Conservation (phyloP, 2,888 invertebrate genomes). For the Diarsia rubi region DNA sequence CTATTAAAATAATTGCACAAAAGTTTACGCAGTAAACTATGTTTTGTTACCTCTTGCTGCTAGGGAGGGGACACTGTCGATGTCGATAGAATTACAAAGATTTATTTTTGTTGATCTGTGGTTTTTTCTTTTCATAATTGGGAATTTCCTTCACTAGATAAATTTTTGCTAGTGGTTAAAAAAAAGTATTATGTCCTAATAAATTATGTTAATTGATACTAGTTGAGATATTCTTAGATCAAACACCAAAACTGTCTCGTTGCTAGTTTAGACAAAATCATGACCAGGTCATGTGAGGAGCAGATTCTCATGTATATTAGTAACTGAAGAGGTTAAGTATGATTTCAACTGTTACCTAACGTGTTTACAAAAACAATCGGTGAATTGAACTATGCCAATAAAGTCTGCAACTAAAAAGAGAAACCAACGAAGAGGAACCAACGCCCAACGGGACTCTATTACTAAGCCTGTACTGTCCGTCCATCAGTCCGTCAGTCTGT, state of each 20-base stretch:
- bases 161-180: neutral
- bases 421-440: neutral
- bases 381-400: neutral
- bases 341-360: neutral
- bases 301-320: too few species aligned
- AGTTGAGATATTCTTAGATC: neutral
- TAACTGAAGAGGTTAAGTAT: too few species aligned
- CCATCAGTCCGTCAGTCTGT: too few species aligned
- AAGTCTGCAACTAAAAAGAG: neutral
- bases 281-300: too few species aligned
- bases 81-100: constrained; percentile 50
- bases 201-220: neutral
- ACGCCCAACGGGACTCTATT: too few species aligned
- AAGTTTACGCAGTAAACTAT: constrained; percentile 77
- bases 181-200: neutral
- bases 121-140: neutral
- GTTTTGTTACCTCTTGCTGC: constrained; percentile 58
- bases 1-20: constrained; percentile 84
- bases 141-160: neutral
- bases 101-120: neutral
- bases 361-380: neutral
- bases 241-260: neutral
- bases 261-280: too few species aligned
- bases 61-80: constrained; percentile 62
- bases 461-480: too few species aligned